phyloP scores from a whole-genome alignment of 2,888 invertebrate species.

The Lordiphosa andalusiaca region DNA sequence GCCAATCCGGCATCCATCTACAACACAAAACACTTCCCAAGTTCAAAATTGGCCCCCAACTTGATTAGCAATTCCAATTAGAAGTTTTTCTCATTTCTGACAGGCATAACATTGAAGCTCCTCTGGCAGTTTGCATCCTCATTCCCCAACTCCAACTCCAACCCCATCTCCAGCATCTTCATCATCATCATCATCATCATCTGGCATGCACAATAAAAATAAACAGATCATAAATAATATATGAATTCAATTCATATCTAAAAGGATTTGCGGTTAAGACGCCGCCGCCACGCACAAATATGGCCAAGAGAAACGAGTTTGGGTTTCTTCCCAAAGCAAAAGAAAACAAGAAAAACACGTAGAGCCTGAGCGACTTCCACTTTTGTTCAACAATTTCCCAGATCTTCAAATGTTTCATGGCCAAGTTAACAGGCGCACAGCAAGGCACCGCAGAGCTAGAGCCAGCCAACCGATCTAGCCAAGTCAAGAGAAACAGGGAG shows the following conservation, averaged over 20 bases:
- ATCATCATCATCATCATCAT: slow-evolving; percentile 47
- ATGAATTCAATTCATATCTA: slow-evolving; percentile 75
- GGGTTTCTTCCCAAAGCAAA: slow-evolving; percentile 47
- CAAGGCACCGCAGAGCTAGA: slow-evolving; percentile 21
- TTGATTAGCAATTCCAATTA: slow-evolving; percentile 76
- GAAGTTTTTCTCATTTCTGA: slow-evolving; percentile 69
- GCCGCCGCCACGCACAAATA: slow-evolving; percentile 67
- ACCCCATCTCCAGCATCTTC: slow-evolving; percentile 9
- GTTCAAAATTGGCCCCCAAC: slow-evolving; percentile 57
- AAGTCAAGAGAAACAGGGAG: slow-evolving; percentile 9
- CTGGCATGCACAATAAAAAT: slow-evolving; percentile 72
- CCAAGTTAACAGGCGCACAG: slow-evolving; percentile 74
- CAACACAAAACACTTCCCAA: slow-evolving; percentile 26
- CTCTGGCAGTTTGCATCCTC: slow-evolving; percentile 9
- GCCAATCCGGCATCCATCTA: slow-evolving; percentile 10
- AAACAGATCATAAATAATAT: slow-evolving; percentile 75
- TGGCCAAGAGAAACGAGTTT: slow-evolving; percentile 59
- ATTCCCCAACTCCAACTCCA: slow-evolving; percentile 2
- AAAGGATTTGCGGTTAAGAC: slow-evolving; percentile 73
- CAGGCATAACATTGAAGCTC: slow-evolving; percentile 45
- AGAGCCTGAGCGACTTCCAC: slow-evolving; percentile 55
- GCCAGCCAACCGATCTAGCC: slow-evolving; percentile 39
- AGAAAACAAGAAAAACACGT: slow-evolving; percentile 74
- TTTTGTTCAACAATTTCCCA: slow-evolving; percentile 57
- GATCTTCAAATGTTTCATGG: slow-evolving; percentile 71